These are phyloP conservation scores for Addax nasomaculatus DNA, from an alignment of 2,113 vertebrate species.

Conservation along the genomic window DNA sequence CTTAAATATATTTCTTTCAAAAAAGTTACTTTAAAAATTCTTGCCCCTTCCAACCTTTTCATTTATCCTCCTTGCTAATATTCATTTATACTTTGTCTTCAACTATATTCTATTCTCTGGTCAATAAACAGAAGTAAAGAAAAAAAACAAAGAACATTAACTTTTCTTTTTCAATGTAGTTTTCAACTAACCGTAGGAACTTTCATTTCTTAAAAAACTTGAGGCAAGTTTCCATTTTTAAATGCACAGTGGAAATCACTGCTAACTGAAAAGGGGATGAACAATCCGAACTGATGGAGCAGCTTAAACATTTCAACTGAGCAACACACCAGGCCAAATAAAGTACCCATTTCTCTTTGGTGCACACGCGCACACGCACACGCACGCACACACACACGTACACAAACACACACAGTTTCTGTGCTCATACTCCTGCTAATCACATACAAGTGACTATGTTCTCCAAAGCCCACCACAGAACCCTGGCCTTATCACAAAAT, in stretches of 20 bases:
- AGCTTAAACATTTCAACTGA: not conserved
- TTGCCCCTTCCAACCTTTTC: not conserved
- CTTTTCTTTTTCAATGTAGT: not conserved
- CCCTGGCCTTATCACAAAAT: not conserved
- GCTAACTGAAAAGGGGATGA: not conserved
- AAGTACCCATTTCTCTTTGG: not conserved
- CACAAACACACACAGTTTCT: not conserved
- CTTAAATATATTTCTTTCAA: not conserved
- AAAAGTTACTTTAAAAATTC: constrained; percentile 12
- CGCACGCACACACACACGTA: not conserved
- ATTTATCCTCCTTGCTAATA: not conserved
- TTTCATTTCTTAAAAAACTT: not conserved
- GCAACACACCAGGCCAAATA: not conserved
- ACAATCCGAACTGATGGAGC: not conserved
- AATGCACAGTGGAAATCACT: not conserved
- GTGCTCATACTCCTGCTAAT: not conserved
- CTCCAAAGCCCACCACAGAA: not conserved
- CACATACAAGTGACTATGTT: not conserved
- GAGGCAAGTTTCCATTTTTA: not conserved
- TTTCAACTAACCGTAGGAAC: not conserved
- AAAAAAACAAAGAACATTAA: not conserved
- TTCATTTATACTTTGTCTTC: not conserved
- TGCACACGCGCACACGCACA: rapidly evolving
- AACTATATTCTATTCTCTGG: not conserved
- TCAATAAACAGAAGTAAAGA: not conserved